phyloP scores from a whole-genome alignment of 2,113 vertebrate genomes.

The Neogale vison region DNA sequence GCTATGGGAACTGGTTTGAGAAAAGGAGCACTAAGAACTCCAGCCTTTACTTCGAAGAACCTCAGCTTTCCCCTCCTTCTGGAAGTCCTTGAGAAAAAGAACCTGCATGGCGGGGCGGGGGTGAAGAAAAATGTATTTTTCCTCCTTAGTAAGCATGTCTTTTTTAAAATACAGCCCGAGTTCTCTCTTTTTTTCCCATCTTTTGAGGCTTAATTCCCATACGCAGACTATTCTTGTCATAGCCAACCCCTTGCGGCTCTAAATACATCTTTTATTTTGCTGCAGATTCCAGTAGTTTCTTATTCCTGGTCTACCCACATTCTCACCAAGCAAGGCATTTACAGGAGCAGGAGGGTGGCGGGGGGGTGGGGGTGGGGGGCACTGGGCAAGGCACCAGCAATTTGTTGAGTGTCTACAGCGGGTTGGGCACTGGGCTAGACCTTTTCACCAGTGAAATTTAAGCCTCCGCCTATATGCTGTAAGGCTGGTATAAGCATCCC shows the following conservation, averaged over 20 bases:
- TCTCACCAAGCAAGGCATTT: neutral
- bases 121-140: slow-evolving; percentile 19
- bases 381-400: neutral
- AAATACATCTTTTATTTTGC: slow-evolving; percentile 50
- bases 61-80: slow-evolving; percentile 7
- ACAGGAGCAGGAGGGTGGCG: neutral
- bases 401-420: neutral
- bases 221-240: slow-evolving; percentile 49
- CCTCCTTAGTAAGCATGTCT: slow-evolving; percentile 5
- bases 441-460: neutral
- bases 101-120: neutral
- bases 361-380: too few species aligned
- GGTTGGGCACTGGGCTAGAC: neutral
- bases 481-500: neutral
- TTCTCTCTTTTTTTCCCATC: neutral
- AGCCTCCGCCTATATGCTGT: neutral
- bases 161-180: slow-evolving; percentile 22
- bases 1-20: slow-evolving; percentile 58
- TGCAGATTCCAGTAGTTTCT: slow-evolving; percentile 34
- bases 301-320: neutral
- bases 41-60: slow-evolving; percentile 47
- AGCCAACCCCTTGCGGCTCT: slow-evolving; percentile 43
- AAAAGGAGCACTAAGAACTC: slow-evolving; percentile 12
- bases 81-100: slow-evolving; percentile 32
- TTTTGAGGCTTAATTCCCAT: slow-evolving; percentile 23